Evolutionary conservation across 2,888 invertebrate genomes (phyloP).

Genomic region (Sinodicranocentrus sp.): DNA sequence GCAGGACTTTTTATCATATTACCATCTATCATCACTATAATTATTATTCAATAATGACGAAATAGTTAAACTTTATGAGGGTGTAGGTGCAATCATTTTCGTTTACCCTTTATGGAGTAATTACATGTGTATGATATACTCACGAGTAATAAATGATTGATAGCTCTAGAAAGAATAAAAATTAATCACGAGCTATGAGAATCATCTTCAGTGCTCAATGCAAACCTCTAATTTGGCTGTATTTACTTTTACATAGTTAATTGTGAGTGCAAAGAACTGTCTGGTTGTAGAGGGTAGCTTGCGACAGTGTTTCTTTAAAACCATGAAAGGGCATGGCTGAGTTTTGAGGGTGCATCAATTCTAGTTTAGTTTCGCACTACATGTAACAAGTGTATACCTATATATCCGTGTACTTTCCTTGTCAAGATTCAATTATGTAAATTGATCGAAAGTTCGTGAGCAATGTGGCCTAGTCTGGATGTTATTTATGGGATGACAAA

Average conservation of each 20-base stretch:
- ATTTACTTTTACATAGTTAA: too few relatives aligned
- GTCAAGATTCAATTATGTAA: constrained; percentile 64
- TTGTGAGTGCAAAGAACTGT: too few relatives aligned
- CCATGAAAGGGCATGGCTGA: too few relatives aligned
- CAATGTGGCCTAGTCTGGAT: constrained; percentile 40
- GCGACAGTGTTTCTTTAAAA: too few relatives aligned
- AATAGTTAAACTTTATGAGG: neutral
- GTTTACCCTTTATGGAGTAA: neutral
- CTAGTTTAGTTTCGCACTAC: neutral
- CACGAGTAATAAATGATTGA: neutral
- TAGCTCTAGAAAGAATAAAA: neutral
- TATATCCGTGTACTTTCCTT: constrained; percentile 32
- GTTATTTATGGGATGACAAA: constrained; percentile 44
- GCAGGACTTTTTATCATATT: neutral
- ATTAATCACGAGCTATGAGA: too few relatives aligned
- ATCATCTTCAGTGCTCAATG: too few relatives aligned
- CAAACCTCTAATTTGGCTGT: too few relatives aligned
- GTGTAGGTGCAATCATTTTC: neutral
- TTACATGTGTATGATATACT: neutral
- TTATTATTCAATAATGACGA: constrained; percentile 2
- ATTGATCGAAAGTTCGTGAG: constrained; percentile 55
- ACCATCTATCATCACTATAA: neutral
- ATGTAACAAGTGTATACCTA: neutral
- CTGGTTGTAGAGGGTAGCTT: too few relatives aligned
- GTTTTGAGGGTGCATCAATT: neutral